Conservation (phyloP, 2,113 vertebrate species). For the Xenopus laevis region DNA sequence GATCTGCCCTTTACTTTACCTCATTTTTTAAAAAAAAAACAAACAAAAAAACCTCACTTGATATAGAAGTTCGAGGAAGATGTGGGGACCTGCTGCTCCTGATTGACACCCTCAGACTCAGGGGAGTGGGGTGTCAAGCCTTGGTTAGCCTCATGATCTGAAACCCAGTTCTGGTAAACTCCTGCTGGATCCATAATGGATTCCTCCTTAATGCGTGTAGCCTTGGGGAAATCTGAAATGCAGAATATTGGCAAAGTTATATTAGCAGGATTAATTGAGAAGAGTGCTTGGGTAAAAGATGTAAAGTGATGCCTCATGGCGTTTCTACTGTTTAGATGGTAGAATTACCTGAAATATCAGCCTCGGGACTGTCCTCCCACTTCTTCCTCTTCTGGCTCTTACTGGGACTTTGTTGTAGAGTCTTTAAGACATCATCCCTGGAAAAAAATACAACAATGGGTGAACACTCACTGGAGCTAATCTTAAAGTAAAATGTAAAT, state of each 20-base stretch:
- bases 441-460: neutral
- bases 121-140: slow-evolving; percentile 57
- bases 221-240: slow-evolving; percentile 55
- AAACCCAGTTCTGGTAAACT: slow-evolving; percentile 71
- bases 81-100: slow-evolving; percentile 76
- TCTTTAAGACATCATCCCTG: slow-evolving; percentile 21
- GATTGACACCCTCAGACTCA: slow-evolving; percentile 63
- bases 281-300: neutral
- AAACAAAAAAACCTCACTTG: slow-evolving; percentile 63
- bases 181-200: slow-evolving; percentile 55
- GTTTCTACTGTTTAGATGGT: too few relatives aligned
- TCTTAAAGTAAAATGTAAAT: too few relatives aligned
- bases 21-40: too few relatives aligned
- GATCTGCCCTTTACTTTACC: too few relatives aligned
- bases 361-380: slow-evolving; percentile 13
- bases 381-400: slow-evolving; percentile 29
- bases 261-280: neutral
- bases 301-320: too few relatives aligned
- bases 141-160: slow-evolving; percentile 61
- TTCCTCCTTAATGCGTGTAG: slow-evolving; percentile 57
- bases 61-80: slow-evolving; percentile 68
- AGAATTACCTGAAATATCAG: slow-evolving; percentile 8
- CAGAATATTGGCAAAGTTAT: neutral
- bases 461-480: too few relatives aligned
- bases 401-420: slow-evolving; percentile 5